phyloP scores from a whole-genome alignment of 2,797 vertebrate species.

The Phaenicophaeus curvirostris region DNA sequence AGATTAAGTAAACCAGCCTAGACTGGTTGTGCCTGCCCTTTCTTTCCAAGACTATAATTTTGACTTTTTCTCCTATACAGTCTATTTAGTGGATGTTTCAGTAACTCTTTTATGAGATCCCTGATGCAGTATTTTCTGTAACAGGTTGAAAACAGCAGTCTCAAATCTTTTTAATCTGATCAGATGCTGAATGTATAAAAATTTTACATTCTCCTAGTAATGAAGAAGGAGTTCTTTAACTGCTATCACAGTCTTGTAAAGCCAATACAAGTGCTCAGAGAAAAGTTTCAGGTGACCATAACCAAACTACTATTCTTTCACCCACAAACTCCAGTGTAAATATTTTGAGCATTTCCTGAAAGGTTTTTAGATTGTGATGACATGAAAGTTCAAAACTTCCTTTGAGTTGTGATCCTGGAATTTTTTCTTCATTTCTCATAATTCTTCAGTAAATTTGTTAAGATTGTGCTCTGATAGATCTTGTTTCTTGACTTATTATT shows the following conservation, averaged over 20 bases:
- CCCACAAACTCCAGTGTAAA: neutral
- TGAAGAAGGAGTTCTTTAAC: neutral
- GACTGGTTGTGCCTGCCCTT: neutral
- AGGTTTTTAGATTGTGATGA: neutral
- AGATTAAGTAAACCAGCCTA: neutral
- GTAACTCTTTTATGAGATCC: neutral
- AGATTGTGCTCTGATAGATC: neutral
- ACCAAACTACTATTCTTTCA: neutral
- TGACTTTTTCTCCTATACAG: neutral
- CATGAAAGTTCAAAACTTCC: neutral
- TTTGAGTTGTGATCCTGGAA: neutral
- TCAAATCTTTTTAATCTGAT: neutral
- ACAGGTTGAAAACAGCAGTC: neutral
- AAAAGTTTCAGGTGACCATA: neutral
- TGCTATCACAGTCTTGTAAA: fast-evolving
- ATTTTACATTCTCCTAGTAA: neutral
- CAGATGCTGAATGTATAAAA: neutral
- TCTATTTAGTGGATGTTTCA: neutral
- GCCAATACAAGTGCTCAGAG: neutral
- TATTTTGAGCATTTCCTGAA: neutral
- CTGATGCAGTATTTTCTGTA: neutral
- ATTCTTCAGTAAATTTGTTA: neutral
- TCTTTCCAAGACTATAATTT: neutral
- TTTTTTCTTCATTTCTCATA: neutral
- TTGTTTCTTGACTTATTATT: neutral